phyloP scores from a whole-genome alignment of 37 sponge, comb jelly and placozoan species.

The Geodia barretti region DNA sequence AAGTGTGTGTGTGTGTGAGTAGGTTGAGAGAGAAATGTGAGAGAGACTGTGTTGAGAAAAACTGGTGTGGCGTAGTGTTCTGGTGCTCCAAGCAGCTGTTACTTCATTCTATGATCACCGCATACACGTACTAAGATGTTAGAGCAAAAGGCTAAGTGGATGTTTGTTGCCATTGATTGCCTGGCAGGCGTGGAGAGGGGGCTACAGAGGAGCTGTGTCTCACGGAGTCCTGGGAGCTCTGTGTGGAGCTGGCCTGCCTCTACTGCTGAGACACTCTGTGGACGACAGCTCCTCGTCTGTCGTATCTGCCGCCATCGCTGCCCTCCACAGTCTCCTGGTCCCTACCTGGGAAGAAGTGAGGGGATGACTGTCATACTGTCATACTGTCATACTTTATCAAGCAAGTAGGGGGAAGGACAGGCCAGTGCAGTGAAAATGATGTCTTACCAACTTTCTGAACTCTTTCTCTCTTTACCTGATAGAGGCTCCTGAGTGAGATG shows the following conservation, averaged over 20 bases:
- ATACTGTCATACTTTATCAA: too few species aligned
- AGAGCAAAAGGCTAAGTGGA: too few species aligned
- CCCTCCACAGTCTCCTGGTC: slow-evolving; percentile 65
- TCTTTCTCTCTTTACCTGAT: background rate
- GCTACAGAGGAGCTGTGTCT: slow-evolving; percentile 43
- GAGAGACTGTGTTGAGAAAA: background rate
- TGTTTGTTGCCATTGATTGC: background rate
- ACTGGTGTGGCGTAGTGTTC: background rate
- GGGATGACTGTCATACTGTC: background rate
- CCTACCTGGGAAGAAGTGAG: slow-evolving; percentile 54
- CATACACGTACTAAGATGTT: too few species aligned
- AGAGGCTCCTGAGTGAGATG: slow-evolving; percentile 42
- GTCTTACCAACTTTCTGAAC: too few species aligned
- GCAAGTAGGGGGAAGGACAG: too few species aligned
- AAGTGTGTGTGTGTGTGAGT: background rate
- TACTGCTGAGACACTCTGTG: slow-evolving; percentile 72
- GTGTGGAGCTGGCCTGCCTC: slow-evolving; percentile 60
- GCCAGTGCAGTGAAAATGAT: too few species aligned
- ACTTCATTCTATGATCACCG: background rate
- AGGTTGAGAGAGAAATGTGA: too few species aligned
- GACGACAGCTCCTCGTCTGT: slow-evolving; percentile 64
- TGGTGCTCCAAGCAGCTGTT: background rate
- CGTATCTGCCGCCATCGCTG: slow-evolving; percentile 40
- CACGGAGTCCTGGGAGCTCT: slow-evolving; percentile 40
- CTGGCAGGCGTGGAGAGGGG: slow-evolving; percentile 31